Conservation (phyloP, 2,113 vertebrate genomes). For the Myiagra hebetior region DNA sequence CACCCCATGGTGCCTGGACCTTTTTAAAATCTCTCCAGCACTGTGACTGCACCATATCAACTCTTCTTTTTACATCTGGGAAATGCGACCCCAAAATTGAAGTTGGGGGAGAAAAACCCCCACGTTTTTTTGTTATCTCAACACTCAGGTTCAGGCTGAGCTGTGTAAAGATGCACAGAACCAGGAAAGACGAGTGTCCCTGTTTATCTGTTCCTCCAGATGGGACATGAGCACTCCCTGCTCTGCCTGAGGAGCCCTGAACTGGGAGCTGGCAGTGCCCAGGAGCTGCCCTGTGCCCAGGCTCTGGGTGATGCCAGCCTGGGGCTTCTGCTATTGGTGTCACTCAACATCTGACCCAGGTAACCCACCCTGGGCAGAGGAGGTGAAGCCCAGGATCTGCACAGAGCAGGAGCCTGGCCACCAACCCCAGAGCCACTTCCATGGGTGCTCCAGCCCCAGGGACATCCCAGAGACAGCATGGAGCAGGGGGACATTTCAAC, state of each 20-base stretch:
- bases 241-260: not conserved
- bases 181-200: not conserved
- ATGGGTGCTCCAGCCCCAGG: not conserved
- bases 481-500: not conserved
- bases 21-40: not conserved
- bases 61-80: not conserved
- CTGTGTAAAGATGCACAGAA: not conserved
- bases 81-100: not conserved
- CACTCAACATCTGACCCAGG: not conserved
- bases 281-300: not conserved
- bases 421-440: not conserved
- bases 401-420: not conserved
- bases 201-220: not conserved
- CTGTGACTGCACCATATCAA: not conserved
- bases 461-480: not conserved
- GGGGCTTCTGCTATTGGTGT: not conserved
- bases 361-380: not conserved
- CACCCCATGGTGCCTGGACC: not conserved
- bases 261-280: not conserved
- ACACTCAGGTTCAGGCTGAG: not conserved
- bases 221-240: not conserved
- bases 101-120: accelerated
- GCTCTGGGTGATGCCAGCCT: not conserved
- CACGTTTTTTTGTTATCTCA: not conserved
- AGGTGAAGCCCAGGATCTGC: not conserved